Evolutionary conservation across 2,113 vertebrate species (phyloP).

Genomic region (Lethenteron reissneri): DNA sequence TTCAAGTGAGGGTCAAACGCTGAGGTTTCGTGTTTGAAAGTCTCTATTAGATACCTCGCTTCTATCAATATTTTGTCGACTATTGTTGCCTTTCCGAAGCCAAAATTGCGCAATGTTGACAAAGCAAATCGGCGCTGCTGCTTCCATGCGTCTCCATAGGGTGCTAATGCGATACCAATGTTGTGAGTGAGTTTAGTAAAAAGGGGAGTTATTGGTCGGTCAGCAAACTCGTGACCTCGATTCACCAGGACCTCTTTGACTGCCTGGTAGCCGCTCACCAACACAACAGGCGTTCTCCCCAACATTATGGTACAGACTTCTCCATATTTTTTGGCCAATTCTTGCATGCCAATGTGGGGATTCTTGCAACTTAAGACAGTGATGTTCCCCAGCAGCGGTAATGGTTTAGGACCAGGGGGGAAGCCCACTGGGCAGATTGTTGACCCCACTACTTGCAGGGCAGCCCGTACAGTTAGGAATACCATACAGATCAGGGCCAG

Average conservation of each 20-base stretch:
- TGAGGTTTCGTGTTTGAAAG: too few species aligned
- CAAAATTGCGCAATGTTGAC: slow-evolving; percentile 28
- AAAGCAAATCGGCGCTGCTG: slow-evolving; percentile 19
- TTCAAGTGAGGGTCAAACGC: too few species aligned
- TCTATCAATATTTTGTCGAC: neutral
- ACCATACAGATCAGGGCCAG: too few species aligned
- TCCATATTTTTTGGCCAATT: too few species aligned
- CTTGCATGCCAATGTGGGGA: too few species aligned
- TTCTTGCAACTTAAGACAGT: too few species aligned
- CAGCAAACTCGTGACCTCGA: slow-evolving; percentile 10
- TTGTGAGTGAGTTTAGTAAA: neutral
- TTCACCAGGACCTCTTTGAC: slow-evolving; percentile 13
- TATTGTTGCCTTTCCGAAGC: slow-evolving; percentile 21
- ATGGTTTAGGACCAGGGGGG: too few species aligned
- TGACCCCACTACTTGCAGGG: too few species aligned
- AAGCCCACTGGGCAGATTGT: too few species aligned
- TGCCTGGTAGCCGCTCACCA: slow-evolving; percentile 9
- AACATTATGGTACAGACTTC: neutral
- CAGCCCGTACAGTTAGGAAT: too few species aligned
- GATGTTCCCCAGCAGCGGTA: too few species aligned
- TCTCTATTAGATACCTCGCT: neutral
- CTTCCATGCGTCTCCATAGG: neutral
- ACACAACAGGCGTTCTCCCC: slow-evolving; percentile 3
- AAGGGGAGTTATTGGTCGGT: slow-evolving; percentile 7
- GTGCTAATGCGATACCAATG: slow-evolving; percentile 11